Base-by-base conservation (phyloP, 2,113 vertebrate species). In the Anguilla rostrata region DNA sequence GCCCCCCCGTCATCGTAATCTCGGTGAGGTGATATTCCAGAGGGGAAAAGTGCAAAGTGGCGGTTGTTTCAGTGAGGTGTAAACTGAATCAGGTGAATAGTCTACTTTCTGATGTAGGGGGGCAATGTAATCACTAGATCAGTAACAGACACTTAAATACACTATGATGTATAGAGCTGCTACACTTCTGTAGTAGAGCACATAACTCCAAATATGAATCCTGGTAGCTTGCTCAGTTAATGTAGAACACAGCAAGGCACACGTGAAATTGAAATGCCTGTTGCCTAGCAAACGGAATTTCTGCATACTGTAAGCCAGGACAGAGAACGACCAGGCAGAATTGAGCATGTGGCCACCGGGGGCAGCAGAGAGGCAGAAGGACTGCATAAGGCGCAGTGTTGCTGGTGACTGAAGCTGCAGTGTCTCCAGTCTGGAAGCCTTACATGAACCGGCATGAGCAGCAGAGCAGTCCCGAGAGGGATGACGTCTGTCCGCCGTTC, bases 361-460 rank as follows among this genome's bases (percentile, higher is more conserved):
- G 71, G 71, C 71, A 75, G 71, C 71, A 75, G 26, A 75, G 71
- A 29, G 71, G n/a, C 9, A 14, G 11, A 34, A 34, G 71, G 11
- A 2, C 16, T n/a, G 71, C 9, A 34, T n/a, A 26, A 75, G 26
- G n/a, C 9, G 26, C 71, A 29, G n/a, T 11, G 7, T 75, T 34
- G 26, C 26, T 75, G 71, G 71, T 34, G n/a, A 15, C 18, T 20
- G 78, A 34, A 80, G 1, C 14, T 16, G 39, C 3, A 41, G 0
- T 22, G 14, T 5, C 40, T 5, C 15, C 18, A 40, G 78, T 15
- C 14, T 20, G 14, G 20, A 18, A 40, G 39, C 34, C 29, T 39
- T 34, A 34, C 66, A 26, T 85, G 82, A 81, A 84, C 53, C 90
- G 85, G 87, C 56, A 84, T 78, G 82, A 91, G 86, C 87, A 56